These are phyloP conservation scores for Aptenodytes forsteri DNA, from an alignment of 2,113 vertebrate species.

Conservation along the genomic window DNA sequence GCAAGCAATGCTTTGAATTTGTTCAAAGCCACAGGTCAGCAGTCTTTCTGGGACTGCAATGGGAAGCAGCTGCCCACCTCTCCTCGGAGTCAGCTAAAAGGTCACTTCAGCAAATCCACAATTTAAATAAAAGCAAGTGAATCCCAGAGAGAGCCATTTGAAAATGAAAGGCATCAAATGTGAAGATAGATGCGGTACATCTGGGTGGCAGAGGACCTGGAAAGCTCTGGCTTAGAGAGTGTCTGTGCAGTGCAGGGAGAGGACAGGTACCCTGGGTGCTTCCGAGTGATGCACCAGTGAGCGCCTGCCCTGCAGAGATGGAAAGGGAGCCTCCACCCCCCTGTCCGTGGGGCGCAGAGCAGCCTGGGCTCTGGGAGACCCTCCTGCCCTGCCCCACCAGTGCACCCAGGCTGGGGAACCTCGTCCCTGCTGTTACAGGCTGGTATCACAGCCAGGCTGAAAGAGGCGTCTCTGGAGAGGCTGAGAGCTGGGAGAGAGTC, in stretches of 20 bases:
- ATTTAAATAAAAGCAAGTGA: background rate
- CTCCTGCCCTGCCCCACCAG: background rate
- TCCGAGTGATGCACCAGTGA: background rate
- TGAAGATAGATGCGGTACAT: rapidly evolving
- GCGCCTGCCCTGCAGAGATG: background rate
- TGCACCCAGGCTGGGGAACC: background rate
- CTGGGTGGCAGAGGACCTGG: background rate
- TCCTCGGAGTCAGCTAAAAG: background rate
- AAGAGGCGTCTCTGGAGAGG: background rate
- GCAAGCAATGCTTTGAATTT: background rate
- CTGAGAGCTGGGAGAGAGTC: background rate
- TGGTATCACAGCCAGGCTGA: rapidly evolving
- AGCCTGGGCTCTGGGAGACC: background rate
- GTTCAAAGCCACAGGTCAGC: constrained; percentile 17
- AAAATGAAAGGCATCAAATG: constrained; percentile 9
- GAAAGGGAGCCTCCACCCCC: background rate
- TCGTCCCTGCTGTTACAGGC: rapidly evolving
- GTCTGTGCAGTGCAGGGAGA: background rate
- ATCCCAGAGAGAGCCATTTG: background rate
- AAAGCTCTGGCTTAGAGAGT: background rate
- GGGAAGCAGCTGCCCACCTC: background rate
- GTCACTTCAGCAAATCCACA: constrained; percentile 4
- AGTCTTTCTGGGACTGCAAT: background rate
- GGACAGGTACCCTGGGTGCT: background rate
- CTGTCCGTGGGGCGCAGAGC: rapidly evolving